phyloP scores from a whole-genome alignment of 2,888 invertebrate genomes.

The Rhimphoctona megacephalus region DNA sequence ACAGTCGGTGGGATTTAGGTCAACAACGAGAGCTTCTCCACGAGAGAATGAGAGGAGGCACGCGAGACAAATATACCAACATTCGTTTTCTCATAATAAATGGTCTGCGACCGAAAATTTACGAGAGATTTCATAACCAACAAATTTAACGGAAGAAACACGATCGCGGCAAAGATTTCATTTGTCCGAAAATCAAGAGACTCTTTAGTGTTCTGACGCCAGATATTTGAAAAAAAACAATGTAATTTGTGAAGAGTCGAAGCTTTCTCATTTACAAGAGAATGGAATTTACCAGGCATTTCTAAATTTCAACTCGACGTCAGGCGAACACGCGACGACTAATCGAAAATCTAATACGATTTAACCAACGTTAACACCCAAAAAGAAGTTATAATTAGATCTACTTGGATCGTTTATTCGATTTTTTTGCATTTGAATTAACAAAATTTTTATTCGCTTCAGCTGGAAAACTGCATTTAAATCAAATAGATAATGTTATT shows the following conservation, averaged over 20 bases:
- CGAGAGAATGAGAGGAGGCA: conserved; percentile 24
- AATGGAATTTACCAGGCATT: neutral
- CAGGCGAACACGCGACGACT: neutral
- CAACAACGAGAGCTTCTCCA: conserved; percentile 42
- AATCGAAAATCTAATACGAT: neutral
- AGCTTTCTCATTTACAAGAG: neutral
- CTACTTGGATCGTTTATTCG: too few relatives aligned
- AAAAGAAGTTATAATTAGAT: too few relatives aligned
- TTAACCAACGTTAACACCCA: neutral
- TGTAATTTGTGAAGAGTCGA: neutral
- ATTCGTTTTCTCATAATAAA: conserved; percentile 30
- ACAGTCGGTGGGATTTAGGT: conserved; percentile 57
- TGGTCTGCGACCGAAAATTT: conserved; percentile 12
- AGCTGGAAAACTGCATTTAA: too few relatives aligned
- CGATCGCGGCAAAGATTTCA: neutral
- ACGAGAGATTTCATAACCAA: conserved; percentile 15
- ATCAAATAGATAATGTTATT: too few relatives aligned
- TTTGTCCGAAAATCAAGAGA: neutral
- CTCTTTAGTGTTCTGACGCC: neutral
- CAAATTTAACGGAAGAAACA: conserved; percentile 19
- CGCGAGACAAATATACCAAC: conserved; percentile 36
- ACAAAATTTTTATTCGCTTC: too few relatives aligned
- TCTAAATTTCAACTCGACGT: neutral
- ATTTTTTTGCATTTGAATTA: too few relatives aligned
- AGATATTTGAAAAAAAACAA: neutral